phyloP scores from a whole-genome alignment of 2,888 invertebrate genomes.

The Pegoplata infirma region DNA sequence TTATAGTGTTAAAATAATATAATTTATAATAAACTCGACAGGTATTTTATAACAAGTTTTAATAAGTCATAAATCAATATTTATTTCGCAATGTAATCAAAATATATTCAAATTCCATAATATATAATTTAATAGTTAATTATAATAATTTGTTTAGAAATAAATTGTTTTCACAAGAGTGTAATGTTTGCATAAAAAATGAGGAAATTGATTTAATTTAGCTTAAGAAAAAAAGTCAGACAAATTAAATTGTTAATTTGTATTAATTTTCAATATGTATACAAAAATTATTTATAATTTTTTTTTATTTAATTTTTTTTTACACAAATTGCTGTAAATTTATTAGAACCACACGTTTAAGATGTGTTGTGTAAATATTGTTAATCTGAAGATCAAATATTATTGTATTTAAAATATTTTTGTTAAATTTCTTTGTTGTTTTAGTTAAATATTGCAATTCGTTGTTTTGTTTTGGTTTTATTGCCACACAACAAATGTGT shows the following conservation, averaged over 20 bases:
- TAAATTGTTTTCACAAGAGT: neutral
- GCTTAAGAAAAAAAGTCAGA: too few relatives aligned
- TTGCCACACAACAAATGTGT: slow-evolving; percentile 41
- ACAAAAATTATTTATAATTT: neutral
- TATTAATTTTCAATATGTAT: neutral
- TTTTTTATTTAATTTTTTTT: neutral
- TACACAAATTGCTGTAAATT: neutral
- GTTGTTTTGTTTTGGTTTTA: neutral
- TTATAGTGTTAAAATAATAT: slow-evolving; percentile 16
- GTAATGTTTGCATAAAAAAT: neutral
- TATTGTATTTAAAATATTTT: neutral
- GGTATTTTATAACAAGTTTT: slow-evolving; percentile 11
- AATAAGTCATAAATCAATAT: slow-evolving; percentile 50
- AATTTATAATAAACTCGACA: slow-evolving; percentile 43
- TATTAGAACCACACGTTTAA: neutral
- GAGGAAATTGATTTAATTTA: neutral
- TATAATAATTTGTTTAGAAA: neutral
- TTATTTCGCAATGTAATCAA: slow-evolving; percentile 26
- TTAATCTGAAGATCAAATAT: neutral
- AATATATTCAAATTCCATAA: slow-evolving; percentile 2
- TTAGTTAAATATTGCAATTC: slow-evolving; percentile 20
- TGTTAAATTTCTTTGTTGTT: slow-evolving; percentile 23
- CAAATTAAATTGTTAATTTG: neutral
- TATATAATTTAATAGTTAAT: neutral
- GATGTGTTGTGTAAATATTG: neutral